Conservation (phyloP, 2,797 vertebrate species). For the Pseudomugil gertrudae region DNA sequence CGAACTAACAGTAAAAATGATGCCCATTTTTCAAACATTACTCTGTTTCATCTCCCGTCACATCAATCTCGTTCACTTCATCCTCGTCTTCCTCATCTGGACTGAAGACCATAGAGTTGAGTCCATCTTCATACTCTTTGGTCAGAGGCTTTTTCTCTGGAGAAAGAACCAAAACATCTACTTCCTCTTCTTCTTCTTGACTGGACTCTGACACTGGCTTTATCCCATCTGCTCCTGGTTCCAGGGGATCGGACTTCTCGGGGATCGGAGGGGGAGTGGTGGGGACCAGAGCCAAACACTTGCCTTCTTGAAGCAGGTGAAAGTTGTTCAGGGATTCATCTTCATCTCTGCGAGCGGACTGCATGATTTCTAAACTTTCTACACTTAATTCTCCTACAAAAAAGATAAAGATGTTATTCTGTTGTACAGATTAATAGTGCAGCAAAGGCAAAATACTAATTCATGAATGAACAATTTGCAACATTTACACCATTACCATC, state of each 20-base stretch:
- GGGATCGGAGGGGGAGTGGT: background rate
- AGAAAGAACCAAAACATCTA: constrained; percentile 70
- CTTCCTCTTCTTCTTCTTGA: constrained; percentile 57
- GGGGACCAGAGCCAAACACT: background rate
- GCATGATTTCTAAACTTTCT: background rate
- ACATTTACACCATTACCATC: too few species aligned
- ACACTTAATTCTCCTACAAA: background rate
- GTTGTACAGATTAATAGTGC: too few species aligned
- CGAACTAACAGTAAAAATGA: constrained; percentile 25
- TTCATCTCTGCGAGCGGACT: background rate
- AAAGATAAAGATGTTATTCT: background rate
- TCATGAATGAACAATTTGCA: too few species aligned
- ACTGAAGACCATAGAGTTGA: background rate
- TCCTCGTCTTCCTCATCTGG: constrained; percentile 65
- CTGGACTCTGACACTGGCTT: constrained; percentile 4
- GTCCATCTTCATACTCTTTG: background rate
- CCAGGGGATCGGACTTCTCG: background rate
- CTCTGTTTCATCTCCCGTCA: constrained; percentile 72
- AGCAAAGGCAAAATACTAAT: too few species aligned
- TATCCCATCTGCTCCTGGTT: background rate
- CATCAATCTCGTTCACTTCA: constrained; percentile 65
- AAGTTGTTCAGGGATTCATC: background rate
- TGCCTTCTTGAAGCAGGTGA: constrained; percentile 1
- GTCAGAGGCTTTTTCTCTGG: constrained; percentile 23
- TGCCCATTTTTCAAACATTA: background rate